Conservation (phyloP, 2,888 invertebrate genomes). For the Tenthredo distinguenda region DNA sequence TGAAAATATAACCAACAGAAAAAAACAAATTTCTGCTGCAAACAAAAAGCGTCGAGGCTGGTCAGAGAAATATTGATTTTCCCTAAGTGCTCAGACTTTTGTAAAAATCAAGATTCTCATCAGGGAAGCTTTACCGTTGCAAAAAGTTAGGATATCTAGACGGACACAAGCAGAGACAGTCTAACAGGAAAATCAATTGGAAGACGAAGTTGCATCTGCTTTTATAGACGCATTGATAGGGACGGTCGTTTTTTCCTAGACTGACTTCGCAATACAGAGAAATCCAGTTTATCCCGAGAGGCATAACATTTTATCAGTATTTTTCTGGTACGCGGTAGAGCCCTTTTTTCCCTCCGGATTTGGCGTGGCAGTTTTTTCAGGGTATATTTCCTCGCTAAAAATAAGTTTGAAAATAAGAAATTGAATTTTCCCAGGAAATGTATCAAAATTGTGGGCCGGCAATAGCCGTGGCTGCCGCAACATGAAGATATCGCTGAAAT, state of each 20-base stretch:
- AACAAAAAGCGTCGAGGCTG: no score
- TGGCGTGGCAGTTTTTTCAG: no score
- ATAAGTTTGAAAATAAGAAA: neutral
- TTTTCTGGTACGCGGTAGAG: neutral
- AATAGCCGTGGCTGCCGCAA: neutral
- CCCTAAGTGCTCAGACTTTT: no score
- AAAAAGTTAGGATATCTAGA: no score
- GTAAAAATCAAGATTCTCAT: no score
- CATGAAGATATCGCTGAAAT: slow-evolving; percentile 4
- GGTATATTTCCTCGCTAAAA: neutral
- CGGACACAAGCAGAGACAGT: no score
- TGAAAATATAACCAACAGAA: neutral
- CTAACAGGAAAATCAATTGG: neutral
- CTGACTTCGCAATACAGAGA: neutral
- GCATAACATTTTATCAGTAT: neutral
- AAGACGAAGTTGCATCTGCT: neutral
- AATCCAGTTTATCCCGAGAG: neutral
- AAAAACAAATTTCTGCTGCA: no score
- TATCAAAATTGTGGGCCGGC: neutral
- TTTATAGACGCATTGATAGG: neutral
- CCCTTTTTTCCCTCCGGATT: no score
- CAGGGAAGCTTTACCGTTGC: no score
- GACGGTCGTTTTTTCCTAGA: neutral
- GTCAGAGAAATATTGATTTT: no score
- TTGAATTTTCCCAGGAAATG: neutral